Evolutionary conservation across 2,888 invertebrate genomes (phyloP).

Genomic region (Nezara viridula): DNA sequence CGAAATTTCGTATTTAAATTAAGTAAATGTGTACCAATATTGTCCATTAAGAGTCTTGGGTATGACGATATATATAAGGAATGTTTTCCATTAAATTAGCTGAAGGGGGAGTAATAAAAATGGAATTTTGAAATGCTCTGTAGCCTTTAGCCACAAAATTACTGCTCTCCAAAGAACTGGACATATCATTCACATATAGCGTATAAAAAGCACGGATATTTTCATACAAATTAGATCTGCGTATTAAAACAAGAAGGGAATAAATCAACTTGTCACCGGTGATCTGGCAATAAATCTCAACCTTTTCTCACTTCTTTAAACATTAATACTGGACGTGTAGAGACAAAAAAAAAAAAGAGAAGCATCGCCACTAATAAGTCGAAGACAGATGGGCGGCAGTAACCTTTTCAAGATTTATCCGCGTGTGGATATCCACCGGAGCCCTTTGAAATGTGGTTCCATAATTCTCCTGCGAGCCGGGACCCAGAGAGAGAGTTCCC

Average conservation of each 20-base stretch:
- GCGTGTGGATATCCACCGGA: not conserved
- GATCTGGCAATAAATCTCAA: not conserved
- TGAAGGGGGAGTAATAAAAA: too few species aligned
- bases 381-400: not conserved
- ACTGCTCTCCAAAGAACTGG: not conserved
- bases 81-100: too few species aligned
- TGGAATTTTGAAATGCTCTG: not conserved
- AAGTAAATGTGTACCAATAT: too few species aligned
- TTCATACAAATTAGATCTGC: not conserved
- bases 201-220: not conserved
- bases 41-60: too few species aligned
- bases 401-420: not conserved
- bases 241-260: not conserved
- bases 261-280: not conserved
- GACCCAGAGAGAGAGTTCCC: not conserved
- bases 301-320: not conserved
- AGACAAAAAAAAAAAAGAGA: not conserved
- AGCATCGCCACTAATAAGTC: not conserved
- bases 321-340: constrained; percentile 7
- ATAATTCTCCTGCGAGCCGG: not conserved
- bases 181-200: not conserved
- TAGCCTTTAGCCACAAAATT: not conserved
- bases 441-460: constrained; percentile 1
- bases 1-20: too few species aligned
- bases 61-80: too few species aligned